Evolutionary conservation across 35 echinoderm and acorn worm species (phyloP).

Genomic region (Diadema setosum): DNA sequence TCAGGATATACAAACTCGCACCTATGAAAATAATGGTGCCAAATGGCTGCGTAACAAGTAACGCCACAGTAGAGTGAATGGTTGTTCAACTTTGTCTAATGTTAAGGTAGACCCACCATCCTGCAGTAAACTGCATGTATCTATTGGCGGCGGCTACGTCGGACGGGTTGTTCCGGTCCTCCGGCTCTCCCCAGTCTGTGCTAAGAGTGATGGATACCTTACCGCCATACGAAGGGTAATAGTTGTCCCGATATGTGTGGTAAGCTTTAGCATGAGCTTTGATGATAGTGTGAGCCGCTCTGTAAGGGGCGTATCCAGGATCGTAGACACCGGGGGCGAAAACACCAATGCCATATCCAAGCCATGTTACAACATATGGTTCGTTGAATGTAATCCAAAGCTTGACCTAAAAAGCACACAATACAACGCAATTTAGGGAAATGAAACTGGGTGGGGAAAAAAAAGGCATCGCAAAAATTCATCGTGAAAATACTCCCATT

Average conservation of each 20-base stretch:
- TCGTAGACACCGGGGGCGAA: slow-evolving; percentile 82
- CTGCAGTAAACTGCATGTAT: slow-evolving; percentile 97
- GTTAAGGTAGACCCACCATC: slow-evolving; percentile 94
- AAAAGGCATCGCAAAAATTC: too few species aligned
- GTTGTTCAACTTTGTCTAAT: too few species aligned
- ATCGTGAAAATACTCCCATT: too few species aligned
- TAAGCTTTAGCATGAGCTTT: slow-evolving; percentile 90
- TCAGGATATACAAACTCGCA: too few species aligned
- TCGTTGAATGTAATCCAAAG: slow-evolving; percentile 98
- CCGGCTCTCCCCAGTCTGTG: slow-evolving; percentile 84
- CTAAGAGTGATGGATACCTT: slow-evolving; percentile 87
- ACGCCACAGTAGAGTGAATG: too few species aligned
- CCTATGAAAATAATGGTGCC: too few species aligned
- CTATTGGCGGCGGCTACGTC: slow-evolving; percentile 79
- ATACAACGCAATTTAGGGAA: too few species aligned
- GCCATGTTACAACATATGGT: slow-evolving; percentile 88
- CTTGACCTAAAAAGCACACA: slow-evolving; percentile 85
- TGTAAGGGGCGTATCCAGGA: slow-evolving; percentile 82
- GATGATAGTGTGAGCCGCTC: slow-evolving; percentile 89
- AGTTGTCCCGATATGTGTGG: slow-evolving; percentile 75
- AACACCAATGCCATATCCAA: slow-evolving; percentile 76
- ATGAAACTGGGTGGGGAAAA: too few species aligned
- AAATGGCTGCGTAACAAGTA: too few species aligned
- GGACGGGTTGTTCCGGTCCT: slow-evolving; percentile 32
- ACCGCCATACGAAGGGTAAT: slow-evolving; percentile 47